These are phyloP conservation scores for Zaprionus taronus DNA, from an alignment of 1,140 invertebrate genomes.

Conservation along the genomic window DNA sequence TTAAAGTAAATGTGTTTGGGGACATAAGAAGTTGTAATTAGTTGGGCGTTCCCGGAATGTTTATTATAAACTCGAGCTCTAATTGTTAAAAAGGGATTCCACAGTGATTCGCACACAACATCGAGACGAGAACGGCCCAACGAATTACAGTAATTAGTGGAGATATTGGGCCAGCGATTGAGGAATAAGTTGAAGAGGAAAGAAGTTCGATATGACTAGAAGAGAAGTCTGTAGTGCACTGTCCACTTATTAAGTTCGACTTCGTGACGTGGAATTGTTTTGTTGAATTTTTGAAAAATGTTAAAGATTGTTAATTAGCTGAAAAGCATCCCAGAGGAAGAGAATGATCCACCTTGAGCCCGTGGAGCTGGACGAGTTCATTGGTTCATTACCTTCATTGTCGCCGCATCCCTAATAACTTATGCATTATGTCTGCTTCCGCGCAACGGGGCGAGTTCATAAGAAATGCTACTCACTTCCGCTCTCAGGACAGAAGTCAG, in stretches of 20 bases:
- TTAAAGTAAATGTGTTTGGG: constrained; percentile 76
- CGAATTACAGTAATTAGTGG: constrained; percentile 21
- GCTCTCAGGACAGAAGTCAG: constrained; percentile 22
- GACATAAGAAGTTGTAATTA: constrained; percentile 76
- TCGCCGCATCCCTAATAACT: constrained; percentile 37
- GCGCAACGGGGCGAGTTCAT: constrained; percentile 13
- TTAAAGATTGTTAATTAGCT: constrained; percentile 1
- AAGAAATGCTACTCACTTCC: constrained; percentile 45
- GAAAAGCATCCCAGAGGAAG: neutral
- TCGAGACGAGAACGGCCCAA: neutral
- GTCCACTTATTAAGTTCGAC: too few relatives aligned
- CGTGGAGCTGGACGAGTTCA: neutral
- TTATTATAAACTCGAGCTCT: constrained; percentile 54
- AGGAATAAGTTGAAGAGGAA: neutral
- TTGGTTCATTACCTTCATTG: constrained; percentile 41
- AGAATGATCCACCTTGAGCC: neutral
- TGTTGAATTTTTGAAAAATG: neutral
- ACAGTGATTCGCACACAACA: constrained; percentile 13
- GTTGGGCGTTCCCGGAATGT: constrained; percentile 62
- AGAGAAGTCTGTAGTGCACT: too few relatives aligned
- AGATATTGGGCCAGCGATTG: neutral
- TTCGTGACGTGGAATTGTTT: too few relatives aligned
- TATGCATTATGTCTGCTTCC: constrained; percentile 44
- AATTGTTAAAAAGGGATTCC: constrained; percentile 17
- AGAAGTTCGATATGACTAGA: neutral